Base-by-base conservation (phyloP, 2,888 invertebrate genomes). In the Euzetes globulus region DNA sequence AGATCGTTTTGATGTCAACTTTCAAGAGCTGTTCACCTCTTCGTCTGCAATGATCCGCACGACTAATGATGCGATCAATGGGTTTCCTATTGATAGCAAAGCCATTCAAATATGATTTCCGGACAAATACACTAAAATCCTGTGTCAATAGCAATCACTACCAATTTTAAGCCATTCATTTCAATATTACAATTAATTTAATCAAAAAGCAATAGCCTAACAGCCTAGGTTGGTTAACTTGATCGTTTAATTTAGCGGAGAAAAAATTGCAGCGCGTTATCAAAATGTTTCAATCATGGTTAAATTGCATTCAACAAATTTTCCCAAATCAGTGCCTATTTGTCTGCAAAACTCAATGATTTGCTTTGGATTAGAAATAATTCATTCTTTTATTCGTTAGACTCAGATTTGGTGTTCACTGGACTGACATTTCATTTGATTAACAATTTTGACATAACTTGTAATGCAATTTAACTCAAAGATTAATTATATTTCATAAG, bases 11-110 rank as follows among this genome's bases (percentile, higher is more conserved):
- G n/a, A 19, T 60, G 15, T 60, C 29, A 60, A 63, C 2, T 63
- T 19, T 37, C 41, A 70, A 70, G 70, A 70, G 70, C 45, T 70
- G 47, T 70, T 70, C 68, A 68, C 37, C 70, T 70, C 70, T 70
- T 70, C 22, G 70, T 65, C 63, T 13, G 58, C 13, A 27, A 33
- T 37, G 63, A 70, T 70, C 15, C 47, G 70, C 70, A 13, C 27
- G n/a, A 70, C 47, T 25, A 27, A 70, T 47, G 25, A 70, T 47
- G 47, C 70, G 47, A 27, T 47, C 45, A 47, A 70, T 70, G 3
- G 27, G 11, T 68, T 68, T 68, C 68, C 68, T 37, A 68, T 37
- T 37, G 63, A 63, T 33, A 63, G 37, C 63, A 33, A 41, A 60
- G 11, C 29, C 41, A 68, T 68, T 68, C 37, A 22, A 68, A 68